A percentile compares a stretch with the other conserved stretches of the same genome.
These are phyloP conservation scores for Chaenodraco wilsoni DNA, from an alignment of 2,797 vertebrate species.

Conservation along the genomic window DNA sequence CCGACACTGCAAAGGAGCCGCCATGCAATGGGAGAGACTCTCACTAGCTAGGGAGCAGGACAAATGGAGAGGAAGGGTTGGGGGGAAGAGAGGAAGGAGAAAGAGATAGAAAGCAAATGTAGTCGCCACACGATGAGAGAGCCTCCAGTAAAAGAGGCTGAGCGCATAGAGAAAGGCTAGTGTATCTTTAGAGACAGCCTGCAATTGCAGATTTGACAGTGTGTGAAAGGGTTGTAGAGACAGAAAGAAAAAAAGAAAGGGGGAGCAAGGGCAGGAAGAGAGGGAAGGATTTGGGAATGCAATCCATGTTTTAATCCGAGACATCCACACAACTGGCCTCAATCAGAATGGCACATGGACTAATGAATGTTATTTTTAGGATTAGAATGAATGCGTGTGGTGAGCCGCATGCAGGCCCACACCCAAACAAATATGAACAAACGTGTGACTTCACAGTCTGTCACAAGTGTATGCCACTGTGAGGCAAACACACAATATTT, in stretches of 20 bases:
- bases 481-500: conserved; percentile 15
- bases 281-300: conserved; percentile 26
- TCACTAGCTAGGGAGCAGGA: conserved; percentile 6
- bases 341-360: conserved; percentile 61
- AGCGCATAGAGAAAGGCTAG: conserved; percentile 21
- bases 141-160: conserved; percentile 13
- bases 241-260: not conserved
- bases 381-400: conserved; percentile 56
- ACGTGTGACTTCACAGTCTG: conserved; percentile 37
- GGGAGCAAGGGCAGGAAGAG: not conserved
- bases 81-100: not conserved
- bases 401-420: conserved; percentile 31
- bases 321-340: conserved; percentile 47
- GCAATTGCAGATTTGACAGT: conserved; percentile 30
- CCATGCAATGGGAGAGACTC: conserved; percentile 41
- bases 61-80: conserved; percentile 25
- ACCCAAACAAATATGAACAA: conserved; percentile 35
- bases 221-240: not conserved
- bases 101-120: conserved; percentile 10
- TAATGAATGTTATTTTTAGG: conserved; percentile 50
- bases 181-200: conserved; percentile 34
- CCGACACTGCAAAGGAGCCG: conserved; percentile 65
- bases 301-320: conserved; percentile 67
- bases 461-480: conserved; percentile 8
- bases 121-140: conserved; percentile 12